Evolutionary conservation across 2,888 invertebrate genomes (phyloP).

Genomic region (Lingula anatina): DNA sequence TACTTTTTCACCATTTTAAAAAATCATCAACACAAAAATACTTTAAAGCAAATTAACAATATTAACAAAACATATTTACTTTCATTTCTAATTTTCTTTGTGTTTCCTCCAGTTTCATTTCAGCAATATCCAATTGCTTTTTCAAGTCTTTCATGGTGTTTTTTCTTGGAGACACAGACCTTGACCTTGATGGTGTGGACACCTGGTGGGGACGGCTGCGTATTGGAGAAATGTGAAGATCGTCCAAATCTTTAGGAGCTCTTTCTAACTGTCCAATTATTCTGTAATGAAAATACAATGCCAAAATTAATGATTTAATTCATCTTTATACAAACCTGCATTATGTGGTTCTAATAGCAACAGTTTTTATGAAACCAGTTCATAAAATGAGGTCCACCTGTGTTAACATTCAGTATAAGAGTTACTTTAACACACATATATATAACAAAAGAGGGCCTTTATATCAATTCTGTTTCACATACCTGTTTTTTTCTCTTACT

Average conservation of each 20-base stretch:
- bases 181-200: too few relatives aligned
- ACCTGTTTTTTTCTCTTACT: conserved; percentile 26
- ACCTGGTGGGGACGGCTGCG: too few relatives aligned
- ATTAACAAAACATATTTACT: too few relatives aligned
- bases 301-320: too few relatives aligned
- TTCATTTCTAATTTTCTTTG: conserved; percentile 28
- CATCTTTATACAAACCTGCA: too few relatives aligned
- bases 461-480: conserved; percentile 1
- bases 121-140: conserved; percentile 16
- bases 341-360: too few relatives aligned
- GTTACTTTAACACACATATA: too few relatives aligned
- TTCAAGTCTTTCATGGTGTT: conserved; percentile 9
- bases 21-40: neutral
- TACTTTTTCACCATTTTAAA: neutral
- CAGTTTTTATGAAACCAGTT: too few relatives aligned
- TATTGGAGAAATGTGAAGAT: neutral
- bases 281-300: conserved; percentile 7
- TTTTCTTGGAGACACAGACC: conserved; percentile 21
- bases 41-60: too few relatives aligned
- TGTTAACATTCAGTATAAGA: too few relatives aligned
- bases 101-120: conserved; percentile 27
- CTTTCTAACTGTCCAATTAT: conserved; percentile 21
- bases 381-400: too few relatives aligned
- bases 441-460: too few relatives aligned
- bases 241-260: conserved; percentile 12